These are phyloP conservation scores for Myathropa florea DNA, from an alignment of 2,888 invertebrate genomes.

Conservation along the genomic window DNA sequence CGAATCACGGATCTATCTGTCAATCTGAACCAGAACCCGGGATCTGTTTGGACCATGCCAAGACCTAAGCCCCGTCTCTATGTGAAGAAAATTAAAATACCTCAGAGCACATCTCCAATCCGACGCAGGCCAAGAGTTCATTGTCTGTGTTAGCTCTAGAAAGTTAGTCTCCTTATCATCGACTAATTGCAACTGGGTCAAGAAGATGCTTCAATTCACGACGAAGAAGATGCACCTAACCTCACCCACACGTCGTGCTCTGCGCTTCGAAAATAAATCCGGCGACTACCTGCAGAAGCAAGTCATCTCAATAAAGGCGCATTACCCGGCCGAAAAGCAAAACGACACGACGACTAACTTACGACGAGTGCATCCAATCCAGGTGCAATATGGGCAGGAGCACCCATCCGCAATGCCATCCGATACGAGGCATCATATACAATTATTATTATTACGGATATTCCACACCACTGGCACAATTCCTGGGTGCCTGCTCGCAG, in stretches of 20 bases:
- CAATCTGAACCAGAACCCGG: background rate
- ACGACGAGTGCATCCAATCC: conserved; percentile 34
- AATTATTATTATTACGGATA: conserved; percentile 70
- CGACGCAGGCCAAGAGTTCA: conserved; percentile 43
- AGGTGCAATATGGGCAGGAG: conserved; percentile 63
- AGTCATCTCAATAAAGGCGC: conserved; percentile 53
- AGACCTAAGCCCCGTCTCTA: background rate
- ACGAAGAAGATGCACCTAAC: conserved; percentile 41
- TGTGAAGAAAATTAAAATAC: conserved; percentile 23
- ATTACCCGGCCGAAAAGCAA: conserved; percentile 37
- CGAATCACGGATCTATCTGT: background rate
- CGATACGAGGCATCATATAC: conserved; percentile 38
- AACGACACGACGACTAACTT: conserved; percentile 7
- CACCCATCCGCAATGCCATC: conserved; percentile 48
- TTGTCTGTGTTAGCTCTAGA: conserved; percentile 45
- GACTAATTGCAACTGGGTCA: conserved; percentile 67
- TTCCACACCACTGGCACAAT: conserved; percentile 68
- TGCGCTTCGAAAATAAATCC: conserved; percentile 7
- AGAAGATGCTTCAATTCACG: conserved; percentile 52
- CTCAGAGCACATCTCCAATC: background rate
- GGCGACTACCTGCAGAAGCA: conserved; percentile 56
- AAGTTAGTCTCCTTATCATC: conserved; percentile 49
- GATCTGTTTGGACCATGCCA: background rate
- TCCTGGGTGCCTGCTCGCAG: conserved; percentile 26
- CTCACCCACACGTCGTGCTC: conserved; percentile 34